phyloP scores from a whole-genome alignment of 2,888 invertebrate genomes.

The Uloborus plumipes region DNA sequence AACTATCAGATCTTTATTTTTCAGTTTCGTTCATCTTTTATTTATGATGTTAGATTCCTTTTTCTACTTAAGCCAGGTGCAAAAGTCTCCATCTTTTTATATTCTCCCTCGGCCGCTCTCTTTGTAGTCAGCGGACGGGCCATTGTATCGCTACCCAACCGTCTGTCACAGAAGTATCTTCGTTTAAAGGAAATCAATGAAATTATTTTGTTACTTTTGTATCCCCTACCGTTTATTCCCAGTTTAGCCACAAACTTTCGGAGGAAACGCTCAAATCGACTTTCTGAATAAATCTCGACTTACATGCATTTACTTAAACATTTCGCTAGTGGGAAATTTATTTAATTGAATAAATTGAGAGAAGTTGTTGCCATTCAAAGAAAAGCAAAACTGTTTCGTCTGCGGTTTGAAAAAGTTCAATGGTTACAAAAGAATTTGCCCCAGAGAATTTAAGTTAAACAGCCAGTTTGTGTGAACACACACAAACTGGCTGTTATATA shows the following conservation, averaged over 20 bases:
- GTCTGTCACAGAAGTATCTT: slow-evolving; percentile 42
- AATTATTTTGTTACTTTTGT: slow-evolving; percentile 43
- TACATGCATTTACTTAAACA: too few species aligned
- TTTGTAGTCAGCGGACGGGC: slow-evolving; percentile 22
- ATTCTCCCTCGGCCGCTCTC: slow-evolving; percentile 4
- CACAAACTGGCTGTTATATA: too few species aligned
- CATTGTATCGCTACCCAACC: slow-evolving; percentile 39
- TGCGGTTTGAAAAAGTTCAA: too few species aligned
- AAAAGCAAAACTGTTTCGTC: too few species aligned
- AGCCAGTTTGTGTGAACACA: too few species aligned
- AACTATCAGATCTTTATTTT: not conserved
- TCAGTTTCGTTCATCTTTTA: slow-evolving; percentile 14
- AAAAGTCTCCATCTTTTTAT: slow-evolving; percentile 33
- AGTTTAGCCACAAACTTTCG: not conserved
- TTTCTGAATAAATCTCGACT: too few species aligned
- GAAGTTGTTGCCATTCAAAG: too few species aligned
- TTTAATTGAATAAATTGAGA: too few species aligned
- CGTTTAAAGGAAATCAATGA: slow-evolving; percentile 49
- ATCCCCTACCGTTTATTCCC: not conserved
- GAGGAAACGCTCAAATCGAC: too few species aligned
- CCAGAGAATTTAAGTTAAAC: too few species aligned
- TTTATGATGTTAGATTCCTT: slow-evolving; percentile 31
- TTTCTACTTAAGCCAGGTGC: slow-evolving; percentile 24
- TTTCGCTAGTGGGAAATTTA: too few species aligned
- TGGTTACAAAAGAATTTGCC: too few species aligned